These are phyloP conservation scores for Paratrypauchen microcephalus DNA, from an alignment of 2,797 vertebrate species.

Conservation along the genomic window DNA sequence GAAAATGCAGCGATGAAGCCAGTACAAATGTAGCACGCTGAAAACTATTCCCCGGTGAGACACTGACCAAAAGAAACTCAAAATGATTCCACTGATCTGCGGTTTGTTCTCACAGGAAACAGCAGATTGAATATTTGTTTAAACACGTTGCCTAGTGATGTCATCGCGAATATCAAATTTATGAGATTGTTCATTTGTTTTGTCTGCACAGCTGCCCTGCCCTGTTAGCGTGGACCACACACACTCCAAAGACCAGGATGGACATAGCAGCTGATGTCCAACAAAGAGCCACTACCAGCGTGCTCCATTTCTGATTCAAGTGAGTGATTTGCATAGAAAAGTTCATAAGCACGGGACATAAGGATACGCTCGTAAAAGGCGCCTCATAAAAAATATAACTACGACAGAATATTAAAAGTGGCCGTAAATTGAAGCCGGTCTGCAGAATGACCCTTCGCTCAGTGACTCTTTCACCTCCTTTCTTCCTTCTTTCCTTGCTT, in stretches of 20 bases:
- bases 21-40: conserved; percentile 71
- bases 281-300: conserved; percentile 44
- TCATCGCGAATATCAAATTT: conserved; percentile 71
- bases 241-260: neutral
- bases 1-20: conserved; percentile 68
- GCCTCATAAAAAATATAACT: conserved; percentile 77
- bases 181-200: conserved; percentile 57
- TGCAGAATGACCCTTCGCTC: conserved; percentile 72
- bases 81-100: conserved; percentile 28
- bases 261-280: conserved; percentile 32
- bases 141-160: conserved; percentile 45
- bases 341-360: conserved; percentile 83
- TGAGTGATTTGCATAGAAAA: conserved; percentile 84
- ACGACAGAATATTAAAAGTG: conserved; percentile 84
- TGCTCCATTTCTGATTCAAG: conserved; percentile 61
- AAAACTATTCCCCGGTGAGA: conserved; percentile 65
- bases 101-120: conserved; percentile 44
- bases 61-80: conserved; percentile 23
- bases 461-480: conserved; percentile 53
- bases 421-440: conserved; percentile 77
- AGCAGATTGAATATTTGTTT: conserved; percentile 14
- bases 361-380: conserved; percentile 78
- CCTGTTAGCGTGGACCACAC: conserved; percentile 47
- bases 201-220: conserved; percentile 65
- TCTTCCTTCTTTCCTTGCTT: neutral